Percentiles rank a stretch among this genome's conserved stretches.
phyloP scores from a whole-genome alignment of 2,113 vertebrate genomes.

The Ophthalmolycus amberensis region DNA sequence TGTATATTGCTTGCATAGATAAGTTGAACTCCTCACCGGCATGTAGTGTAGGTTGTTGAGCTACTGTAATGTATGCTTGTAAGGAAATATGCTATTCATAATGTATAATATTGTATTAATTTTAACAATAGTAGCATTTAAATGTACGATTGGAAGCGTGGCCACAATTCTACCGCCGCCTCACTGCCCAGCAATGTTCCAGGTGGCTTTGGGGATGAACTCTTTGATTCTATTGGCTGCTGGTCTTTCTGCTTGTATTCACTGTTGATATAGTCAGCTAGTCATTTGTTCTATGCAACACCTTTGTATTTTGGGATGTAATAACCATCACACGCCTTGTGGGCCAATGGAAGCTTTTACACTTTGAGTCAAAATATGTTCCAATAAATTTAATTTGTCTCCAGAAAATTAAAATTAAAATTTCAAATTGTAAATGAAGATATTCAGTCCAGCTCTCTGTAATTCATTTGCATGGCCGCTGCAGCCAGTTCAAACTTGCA shows the following conservation, averaged over 20 bases:
- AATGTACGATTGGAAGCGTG: no score
- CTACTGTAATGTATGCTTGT: background rate
- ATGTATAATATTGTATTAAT: no score
- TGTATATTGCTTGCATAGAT: background rate
- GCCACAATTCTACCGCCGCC: background rate
- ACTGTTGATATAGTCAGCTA: no score
- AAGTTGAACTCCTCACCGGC: background rate
- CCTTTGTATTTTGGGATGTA: background rate
- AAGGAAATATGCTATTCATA: background rate
- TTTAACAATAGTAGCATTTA: no score
- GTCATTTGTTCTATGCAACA: background rate
- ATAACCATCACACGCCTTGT: background rate
- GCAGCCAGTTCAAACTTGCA: conserved; percentile 34
- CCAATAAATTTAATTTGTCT: background rate
- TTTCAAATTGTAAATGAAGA: background rate
- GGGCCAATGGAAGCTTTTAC: background rate
- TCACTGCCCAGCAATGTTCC: background rate
- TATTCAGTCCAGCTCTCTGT: background rate
- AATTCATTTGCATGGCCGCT: conserved; percentile 16
- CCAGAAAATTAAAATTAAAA: background rate
- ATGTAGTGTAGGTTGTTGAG: background rate
- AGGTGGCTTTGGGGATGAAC: background rate
- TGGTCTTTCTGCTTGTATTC: background rate
- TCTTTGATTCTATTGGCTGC: background rate
- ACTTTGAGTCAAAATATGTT: background rate